Evolutionary conservation across 2,888 invertebrate species (phyloP), one percentile per base, ranked within the genome.

Genomic region (Lasioglossum figueresi): DNA sequence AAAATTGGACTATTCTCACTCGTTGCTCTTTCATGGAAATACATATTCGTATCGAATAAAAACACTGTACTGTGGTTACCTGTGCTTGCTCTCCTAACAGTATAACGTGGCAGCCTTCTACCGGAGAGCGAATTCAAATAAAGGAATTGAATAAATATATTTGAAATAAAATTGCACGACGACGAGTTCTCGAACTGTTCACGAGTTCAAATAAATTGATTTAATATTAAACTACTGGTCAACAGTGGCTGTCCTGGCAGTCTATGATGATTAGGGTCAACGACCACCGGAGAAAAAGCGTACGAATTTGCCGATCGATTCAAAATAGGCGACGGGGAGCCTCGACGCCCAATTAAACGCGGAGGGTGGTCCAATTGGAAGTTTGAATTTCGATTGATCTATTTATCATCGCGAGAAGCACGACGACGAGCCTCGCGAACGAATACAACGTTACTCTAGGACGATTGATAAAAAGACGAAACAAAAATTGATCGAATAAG

Each of bases 361-460:
- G 70, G 40, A 77, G 45, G 73, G 56, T 23, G 48, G 37, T 63
- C 83, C 83, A 83, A 83, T 83, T 82, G 83, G 71, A 16, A 63
- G 48, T 82, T 71, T 23, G 48, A 76, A 82, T 48, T 52, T 43
- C 82, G 63, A 75, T 83, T 37, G 56, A 56, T 74, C 56, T 48
- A 48, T 27, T 68, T 43, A 3, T 45, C n/a, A 10, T 23, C 73
- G 40, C 14, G 27, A 19, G n/a, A 10, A n/a, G 52, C 1, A n/a
- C n/a, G 52, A n/a, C 52, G 52, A 52, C 52, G 10, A 52, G 52
- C 48, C 19, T 0, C 27, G 16, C 27, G 14, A 56, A 2, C 52
- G 73, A 23, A 48, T 48, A 63, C 37, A 19, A 19, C 48, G 45
- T 78, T 71, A 37, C 43, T 59, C 59, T 63, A 63, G 63, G 63